phyloP scores from a whole-genome alignment of 2,888 invertebrate genomes.

The Timema podura region DNA sequence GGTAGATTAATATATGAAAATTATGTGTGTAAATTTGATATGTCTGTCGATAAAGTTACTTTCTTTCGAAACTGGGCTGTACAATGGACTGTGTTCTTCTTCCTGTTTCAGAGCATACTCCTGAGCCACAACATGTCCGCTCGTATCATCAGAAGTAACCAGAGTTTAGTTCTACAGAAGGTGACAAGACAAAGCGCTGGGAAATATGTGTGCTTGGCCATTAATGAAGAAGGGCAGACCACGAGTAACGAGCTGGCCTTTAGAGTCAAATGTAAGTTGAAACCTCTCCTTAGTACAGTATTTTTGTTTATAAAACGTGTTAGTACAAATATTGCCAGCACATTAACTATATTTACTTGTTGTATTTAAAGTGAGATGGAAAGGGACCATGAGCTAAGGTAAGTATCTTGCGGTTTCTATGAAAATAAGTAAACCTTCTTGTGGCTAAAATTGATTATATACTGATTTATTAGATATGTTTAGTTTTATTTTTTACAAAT shows the following conservation, averaged over 20 bases:
- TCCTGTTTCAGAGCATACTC: conserved; percentile 61
- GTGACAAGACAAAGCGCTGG: conserved; percentile 83
- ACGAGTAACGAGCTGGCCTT: conserved; percentile 80
- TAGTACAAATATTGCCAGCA: no score
- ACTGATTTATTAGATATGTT: no score
- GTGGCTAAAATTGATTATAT: no score
- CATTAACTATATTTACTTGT: not conserved
- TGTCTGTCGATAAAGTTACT: no score
- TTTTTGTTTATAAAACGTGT: no score
- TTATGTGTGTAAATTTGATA: no score
- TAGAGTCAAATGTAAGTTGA: conserved; percentile 80
- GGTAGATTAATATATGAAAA: no score
- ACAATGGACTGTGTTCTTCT: conserved; percentile 25
- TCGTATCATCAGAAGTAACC: conserved; percentile 85
- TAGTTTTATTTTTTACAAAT: no score
- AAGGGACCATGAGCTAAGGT: no score
- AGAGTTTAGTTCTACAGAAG: conserved; percentile 85
- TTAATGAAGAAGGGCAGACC: conserved; percentile 84
- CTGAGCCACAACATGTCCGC: conserved; percentile 83
- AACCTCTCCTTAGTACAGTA: not conserved
- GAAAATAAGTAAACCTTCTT: no score
- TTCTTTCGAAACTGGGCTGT: not conserved
- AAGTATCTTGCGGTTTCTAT: no score
- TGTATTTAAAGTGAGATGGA: not conserved
- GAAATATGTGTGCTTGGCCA: conserved; percentile 81